phyloP scores from a whole-genome alignment of 2,888 invertebrate genomes.

The Neoascia interrupta region DNA sequence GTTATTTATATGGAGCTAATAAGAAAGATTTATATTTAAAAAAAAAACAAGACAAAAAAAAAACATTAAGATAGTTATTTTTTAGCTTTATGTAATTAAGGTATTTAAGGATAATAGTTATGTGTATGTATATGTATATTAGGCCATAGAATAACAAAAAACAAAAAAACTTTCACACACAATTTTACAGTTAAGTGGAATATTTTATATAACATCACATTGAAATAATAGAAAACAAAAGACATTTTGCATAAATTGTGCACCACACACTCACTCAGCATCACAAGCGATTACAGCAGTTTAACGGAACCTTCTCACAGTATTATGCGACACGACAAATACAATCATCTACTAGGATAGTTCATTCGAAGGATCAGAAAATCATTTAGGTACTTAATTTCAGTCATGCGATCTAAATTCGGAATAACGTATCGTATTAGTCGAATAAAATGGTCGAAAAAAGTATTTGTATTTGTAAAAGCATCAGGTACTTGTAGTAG shows the following conservation, averaged over 20 bases:
- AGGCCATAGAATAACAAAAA: constrained; percentile 18
- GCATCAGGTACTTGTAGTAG: background rate
- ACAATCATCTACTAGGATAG: constrained; percentile 32
- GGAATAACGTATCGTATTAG: background rate
- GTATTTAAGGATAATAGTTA: constrained; percentile 20
- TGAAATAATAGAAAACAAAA: no score
- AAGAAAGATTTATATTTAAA: constrained; percentile 37
- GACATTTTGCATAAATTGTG: no score
- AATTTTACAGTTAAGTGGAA: constrained; percentile 29
- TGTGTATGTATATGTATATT: constrained; percentile 44
- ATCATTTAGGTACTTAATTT: constrained; percentile 55
- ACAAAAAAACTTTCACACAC: constrained; percentile 16
- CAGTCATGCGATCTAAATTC: no score
- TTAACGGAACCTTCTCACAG: constrained; percentile 1
- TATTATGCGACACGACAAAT: no score
- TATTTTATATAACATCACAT: constrained; percentile 55
- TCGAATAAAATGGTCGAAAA: background rate
- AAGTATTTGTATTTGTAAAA: background rate
- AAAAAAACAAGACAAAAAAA: no score
- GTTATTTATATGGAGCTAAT: constrained; percentile 50
- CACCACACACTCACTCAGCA: constrained; percentile 35
- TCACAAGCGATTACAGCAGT: no score
- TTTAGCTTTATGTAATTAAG: constrained; percentile 56
- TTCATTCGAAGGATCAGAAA: no score
- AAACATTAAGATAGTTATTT: constrained; percentile 60